Evolutionary conservation across 1,140 invertebrate species (phyloP), one percentile per base, ranked within the genome.

Genomic region (Aradophagus sp.): DNA sequence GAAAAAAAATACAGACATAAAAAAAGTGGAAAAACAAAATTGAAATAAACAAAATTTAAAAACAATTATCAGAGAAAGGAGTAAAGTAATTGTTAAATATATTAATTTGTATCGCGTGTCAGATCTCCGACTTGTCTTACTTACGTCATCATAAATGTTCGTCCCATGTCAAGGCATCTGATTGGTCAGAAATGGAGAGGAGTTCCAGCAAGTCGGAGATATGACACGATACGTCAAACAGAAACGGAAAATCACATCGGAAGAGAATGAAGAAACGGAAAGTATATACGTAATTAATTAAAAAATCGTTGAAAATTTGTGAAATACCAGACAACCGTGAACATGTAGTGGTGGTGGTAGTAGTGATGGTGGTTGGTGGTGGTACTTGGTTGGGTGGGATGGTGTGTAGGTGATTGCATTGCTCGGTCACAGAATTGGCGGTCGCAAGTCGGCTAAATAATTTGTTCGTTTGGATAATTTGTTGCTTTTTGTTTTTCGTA

Each of bases 251-350:
- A 45, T 31, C n/a, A 38, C 16, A 56, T 53, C 52, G 27, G 56
- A 67, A 19, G 12, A 42, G 61, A 59, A 44, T 8, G 23, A 26
- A 45, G 19, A 41, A 31, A 10, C 16, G 36, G 19, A n/a, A n/a
- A n/a, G n/a, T n/a, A n/a, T n/a, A n/a, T n/a, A n/a, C n/a, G n/a
- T n/a, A n/a, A 13, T n/a, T 41, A 78, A 75, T 66, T 68, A 79
- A 82, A 82, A 82, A 84, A 83, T 76, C 74, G 78, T 84, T 80
- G 75, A 80, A 84, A 85, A 84, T 79, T 77, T 76, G 77, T 84
- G 79, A 84, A 83, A 84, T 86, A 86, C 84, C 84, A 84, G 80
- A 84, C 72, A 84, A 81, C 73, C 84, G 81, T 86, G 81, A 84
- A 84, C 83, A 84, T 84, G 82, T 84, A 77, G 79, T 83, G 75